A percentile compares a stretch with the other conserved stretches of the same genome.
These are phyloP conservation scores for Perca schrenkii DNA, from an alignment of 2,113 vertebrate genomes.

Conservation along the genomic window DNA sequence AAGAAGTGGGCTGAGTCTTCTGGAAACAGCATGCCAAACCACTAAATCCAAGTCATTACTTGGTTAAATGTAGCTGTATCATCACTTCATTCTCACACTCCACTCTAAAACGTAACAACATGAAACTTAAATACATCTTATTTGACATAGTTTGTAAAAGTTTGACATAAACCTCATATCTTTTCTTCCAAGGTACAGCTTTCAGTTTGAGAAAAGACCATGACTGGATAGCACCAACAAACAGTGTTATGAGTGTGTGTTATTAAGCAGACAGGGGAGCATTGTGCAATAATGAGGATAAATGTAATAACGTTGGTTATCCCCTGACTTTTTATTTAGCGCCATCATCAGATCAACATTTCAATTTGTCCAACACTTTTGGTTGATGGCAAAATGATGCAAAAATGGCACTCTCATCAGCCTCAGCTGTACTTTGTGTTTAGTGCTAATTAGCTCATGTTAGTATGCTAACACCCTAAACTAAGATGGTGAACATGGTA, in stretches of 20 bases:
- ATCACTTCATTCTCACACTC: slow-evolving; percentile 15
- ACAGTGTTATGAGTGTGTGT: neutral
- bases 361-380: neutral
- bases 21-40: slow-evolving; percentile 20
- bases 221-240: neutral
- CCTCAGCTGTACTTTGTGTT: too few relatives aligned
- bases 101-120: neutral
- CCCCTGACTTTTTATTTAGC: neutral
- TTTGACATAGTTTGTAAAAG: neutral
- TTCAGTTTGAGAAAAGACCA: slow-evolving; percentile 8
- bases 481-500: too few relatives aligned
- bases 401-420: too few relatives aligned
- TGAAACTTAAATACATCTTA: neutral
- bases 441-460: too few relatives aligned
- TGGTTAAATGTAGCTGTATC: slow-evolving; percentile 12
- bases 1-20: neutral
- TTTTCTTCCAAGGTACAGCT: neutral
- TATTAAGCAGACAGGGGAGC: neutral
- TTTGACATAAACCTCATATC: neutral
- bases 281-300: too few relatives aligned
- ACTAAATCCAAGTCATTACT: slow-evolving; percentile 33
- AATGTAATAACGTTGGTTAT: too few relatives aligned
- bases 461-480: neutral
- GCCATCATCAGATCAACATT: neutral
- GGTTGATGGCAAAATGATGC: neutral